Conservation (phyloP, 2,888 invertebrate genomes). For the Dryobotodes eremita region DNA sequence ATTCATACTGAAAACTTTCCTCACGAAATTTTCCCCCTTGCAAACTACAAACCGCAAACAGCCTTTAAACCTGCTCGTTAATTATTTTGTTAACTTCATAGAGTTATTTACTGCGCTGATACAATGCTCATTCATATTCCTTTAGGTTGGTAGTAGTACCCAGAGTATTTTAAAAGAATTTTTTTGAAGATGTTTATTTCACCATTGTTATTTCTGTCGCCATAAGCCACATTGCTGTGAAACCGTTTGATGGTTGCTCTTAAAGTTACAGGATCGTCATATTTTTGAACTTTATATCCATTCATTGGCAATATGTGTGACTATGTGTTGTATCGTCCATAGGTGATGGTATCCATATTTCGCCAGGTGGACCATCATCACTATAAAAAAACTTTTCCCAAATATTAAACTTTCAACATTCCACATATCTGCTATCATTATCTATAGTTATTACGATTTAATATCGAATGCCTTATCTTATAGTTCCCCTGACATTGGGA, state of each 20-base stretch:
- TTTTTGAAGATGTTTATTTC: not conserved
- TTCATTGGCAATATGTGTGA: not conserved
- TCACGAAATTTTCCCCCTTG: too few species aligned
- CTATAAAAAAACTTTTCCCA: not conserved
- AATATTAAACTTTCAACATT: conserved; percentile 6
- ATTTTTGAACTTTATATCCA: not conserved
- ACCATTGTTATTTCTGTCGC: not conserved
- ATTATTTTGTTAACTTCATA: not conserved
- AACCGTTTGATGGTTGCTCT: not conserved
- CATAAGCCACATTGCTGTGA: not conserved
- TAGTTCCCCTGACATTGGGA: conserved; percentile 43
- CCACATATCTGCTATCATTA: conserved; percentile 19
- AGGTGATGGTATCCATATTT: too few species aligned
- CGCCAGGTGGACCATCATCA: not conserved
- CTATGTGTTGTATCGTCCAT: not conserved
- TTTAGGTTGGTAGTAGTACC: too few species aligned
- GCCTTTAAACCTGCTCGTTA: not conserved
- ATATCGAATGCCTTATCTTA: conserved; percentile 55
- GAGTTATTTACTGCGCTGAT: not conserved
- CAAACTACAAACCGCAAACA: too few species aligned
- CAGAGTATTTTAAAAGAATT: not conserved
- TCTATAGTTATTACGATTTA: conserved; percentile 56
- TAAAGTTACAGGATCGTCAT: not conserved
- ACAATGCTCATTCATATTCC: not conserved
- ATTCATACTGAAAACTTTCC: too few species aligned